Evolutionary conservation across 1,140 invertebrate species (phyloP), one percentile per base, ranked within the genome.

Genomic region (Globodera rostochiensis): DNA sequence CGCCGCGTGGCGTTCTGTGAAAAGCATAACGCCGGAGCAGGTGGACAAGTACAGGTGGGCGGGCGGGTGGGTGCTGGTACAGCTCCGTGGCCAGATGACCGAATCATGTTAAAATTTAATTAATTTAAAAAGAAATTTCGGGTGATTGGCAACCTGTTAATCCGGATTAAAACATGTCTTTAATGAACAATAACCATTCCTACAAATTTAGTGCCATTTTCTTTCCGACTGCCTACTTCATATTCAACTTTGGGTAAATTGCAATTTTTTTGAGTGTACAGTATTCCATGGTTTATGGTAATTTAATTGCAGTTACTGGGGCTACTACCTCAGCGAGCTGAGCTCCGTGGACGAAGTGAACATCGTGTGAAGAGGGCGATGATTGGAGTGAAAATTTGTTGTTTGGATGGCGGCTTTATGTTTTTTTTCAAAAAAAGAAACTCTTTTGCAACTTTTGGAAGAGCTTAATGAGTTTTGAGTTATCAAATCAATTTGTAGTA

Each of bases 171-270:
- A 64, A 64, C 11, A 71, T 71, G 36, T 15, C 21, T 71, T 36
- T 45, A 71, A 71, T 70, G 11, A 13, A 2, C 60, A 66, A 21
- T 66, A 21, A 21, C 13, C 60, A 25, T 25, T 25, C 21, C 3
- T 66, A 36, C 11, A 11, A 45, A 71, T 71, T 71, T 73, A 88
- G 87, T 76, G 88, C 88, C 60, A 89, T 89, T 36, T 74, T 88
- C 73, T 89, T 89, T 73, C 88, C 88, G n/a, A 88, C 85, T n/a
- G 83, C 88, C 15, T 89, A 89, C 80, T 88, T 88, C 67, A 74
- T 90, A 36, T 89, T 89, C 86, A 89, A 89, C 49, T 36, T 79
- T 47, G 50, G 45, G 71, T 64, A 84, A 57, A 47, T 6, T 25
- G 45, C 79, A 4, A n/a, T n/a, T n/a, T 6, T 11, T 79, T 11